Base-by-base conservation (phyloP, 2,797 vertebrate species). In the Antennarius maculatus region DNA sequence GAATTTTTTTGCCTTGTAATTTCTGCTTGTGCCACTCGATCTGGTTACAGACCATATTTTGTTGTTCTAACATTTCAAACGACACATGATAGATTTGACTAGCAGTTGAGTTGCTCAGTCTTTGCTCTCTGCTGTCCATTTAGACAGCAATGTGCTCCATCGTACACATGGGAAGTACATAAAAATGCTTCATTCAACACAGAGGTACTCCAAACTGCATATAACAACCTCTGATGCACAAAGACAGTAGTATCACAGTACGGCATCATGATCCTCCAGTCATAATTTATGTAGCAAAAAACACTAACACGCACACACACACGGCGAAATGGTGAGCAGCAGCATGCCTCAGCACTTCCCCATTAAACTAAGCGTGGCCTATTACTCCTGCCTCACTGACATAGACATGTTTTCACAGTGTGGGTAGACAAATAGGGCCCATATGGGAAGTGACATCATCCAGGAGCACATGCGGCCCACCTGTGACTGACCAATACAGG, bases 11-110 rank as follows among this genome's bases (percentile, higher is more conserved):
- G 7, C 37, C 66, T 77, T 83, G 73, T 63, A 79, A 65, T 65
- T 23, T 23, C 23, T 23, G 23, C 23, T 23, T 23, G 23, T 23
- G 23, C 23, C 23, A 23, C 23, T 23, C 23, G 76, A 14, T 8
- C 80, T 88, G 91, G 89, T 86, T 92, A 90, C 79, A 47, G 73
- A 80, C 5, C 31, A 34, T 34, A 5, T 77, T 78, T 79, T 88
- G 82, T 88, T 84, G 78, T 85, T 82, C 86, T 71, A 88, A 87
- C 75, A 84, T 82, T 87, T 84, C 82, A 70, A 66, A 55, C 68
- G 80, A 69, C 69, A 86, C 53, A 17, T 71, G 64, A 77, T 50
- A 81, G 69, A 81, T 80, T 49, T 14, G 54, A 80, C 58, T 47
- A 70, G 31, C 57, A 39, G 52, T 52, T 54, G 73, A 80, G 61